Conservation (phyloP, 2,113 vertebrate genomes). For the Formicarius rufipectus region DNA sequence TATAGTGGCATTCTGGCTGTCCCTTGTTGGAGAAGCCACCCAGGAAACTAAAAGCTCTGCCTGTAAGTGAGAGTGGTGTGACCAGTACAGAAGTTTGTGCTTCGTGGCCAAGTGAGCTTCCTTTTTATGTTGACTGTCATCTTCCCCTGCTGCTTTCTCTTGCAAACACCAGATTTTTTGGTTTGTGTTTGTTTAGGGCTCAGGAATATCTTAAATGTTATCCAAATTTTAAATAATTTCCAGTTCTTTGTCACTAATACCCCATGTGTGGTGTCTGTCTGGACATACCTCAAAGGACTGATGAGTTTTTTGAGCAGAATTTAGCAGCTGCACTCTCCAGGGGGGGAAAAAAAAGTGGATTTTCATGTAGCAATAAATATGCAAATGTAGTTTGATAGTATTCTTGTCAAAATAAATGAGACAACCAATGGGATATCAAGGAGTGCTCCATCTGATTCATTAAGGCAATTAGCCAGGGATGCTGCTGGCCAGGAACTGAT, state of each 20-base stretch:
- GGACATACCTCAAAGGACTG: background rate
- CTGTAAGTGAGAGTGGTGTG: background rate
- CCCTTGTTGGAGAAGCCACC: background rate
- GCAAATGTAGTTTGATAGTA: background rate
- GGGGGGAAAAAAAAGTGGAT: background rate
- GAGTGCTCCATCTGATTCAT: background rate
- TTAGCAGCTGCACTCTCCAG: background rate
- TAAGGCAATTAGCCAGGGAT: background rate
- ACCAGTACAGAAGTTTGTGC: background rate
- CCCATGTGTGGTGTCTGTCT: background rate
- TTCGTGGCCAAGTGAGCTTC: background rate
- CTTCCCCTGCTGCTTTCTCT: background rate
- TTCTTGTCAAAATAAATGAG: background rate
- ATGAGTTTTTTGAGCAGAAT: background rate
- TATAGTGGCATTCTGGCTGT: background rate
- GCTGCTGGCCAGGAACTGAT: background rate
- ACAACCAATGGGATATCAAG: background rate
- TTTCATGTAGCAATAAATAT: background rate
- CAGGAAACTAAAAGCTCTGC: background rate
- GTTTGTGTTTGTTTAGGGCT: background rate
- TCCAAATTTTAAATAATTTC: background rate
- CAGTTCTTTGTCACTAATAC: background rate
- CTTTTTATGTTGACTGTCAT: background rate
- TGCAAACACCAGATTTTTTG: background rate
- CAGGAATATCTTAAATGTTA: background rate